Evolutionary conservation across 2,797 vertebrate species (phyloP).

Genomic region (Parauchenoglanis punctatus): DNA sequence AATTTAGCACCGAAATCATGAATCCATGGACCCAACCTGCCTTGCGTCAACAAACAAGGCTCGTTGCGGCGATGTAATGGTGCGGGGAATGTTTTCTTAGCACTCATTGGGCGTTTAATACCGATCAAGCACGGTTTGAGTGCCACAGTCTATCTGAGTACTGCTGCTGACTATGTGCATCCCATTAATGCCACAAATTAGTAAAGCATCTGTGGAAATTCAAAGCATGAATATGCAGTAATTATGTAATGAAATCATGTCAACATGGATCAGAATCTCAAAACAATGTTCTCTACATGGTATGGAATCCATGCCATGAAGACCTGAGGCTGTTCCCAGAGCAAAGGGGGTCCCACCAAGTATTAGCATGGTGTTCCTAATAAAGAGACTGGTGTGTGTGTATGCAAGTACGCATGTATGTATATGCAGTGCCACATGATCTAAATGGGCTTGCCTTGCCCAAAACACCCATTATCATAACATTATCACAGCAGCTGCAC

Average conservation of each 20-base stretch:
- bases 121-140: not conserved
- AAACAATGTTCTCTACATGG: not conserved
- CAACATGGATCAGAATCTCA: not conserved
- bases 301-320: not conserved
- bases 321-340: not conserved
- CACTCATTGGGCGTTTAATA: not conserved
- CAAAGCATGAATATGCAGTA: not conserved
- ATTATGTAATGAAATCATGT: not conserved
- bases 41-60: not conserved
- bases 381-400: slow-evolving; percentile 12
- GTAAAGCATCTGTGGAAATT: not conserved
- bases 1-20: not conserved
- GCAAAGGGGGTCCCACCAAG: too few species aligned
- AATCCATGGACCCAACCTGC: not conserved
- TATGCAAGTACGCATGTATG: not conserved
- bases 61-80: not conserved
- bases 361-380: not conserved
- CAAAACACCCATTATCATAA: slow-evolving; percentile 43
- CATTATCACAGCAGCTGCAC: slow-evolving; percentile 32
- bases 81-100: not conserved
- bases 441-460: slow-evolving; percentile 28
- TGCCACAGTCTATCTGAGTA: not conserved
- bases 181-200: too few species aligned
- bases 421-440: slow-evolving; percentile 1
- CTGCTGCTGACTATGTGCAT: too few species aligned